A percentile compares a stretch with the other conserved stretches of the same genome.
Evolutionary conservation across 1,140 invertebrate species (phyloP).

Genomic region (Zaprionus inermis): DNA sequence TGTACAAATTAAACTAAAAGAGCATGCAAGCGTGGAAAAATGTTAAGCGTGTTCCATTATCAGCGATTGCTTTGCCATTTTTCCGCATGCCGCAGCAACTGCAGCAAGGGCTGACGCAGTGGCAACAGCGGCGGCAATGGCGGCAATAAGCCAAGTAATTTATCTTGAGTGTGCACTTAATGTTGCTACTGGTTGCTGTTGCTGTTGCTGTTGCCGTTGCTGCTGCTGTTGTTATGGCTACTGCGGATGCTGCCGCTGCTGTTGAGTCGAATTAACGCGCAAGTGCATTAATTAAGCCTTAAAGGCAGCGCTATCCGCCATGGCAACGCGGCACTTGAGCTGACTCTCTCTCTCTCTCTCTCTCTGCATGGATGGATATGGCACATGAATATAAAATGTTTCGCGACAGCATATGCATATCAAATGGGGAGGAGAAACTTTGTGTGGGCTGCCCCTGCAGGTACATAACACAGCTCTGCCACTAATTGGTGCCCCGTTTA

Average conservation of each 20-base stretch:
- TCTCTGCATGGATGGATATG: not conserved
- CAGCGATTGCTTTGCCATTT: conserved; percentile 21
- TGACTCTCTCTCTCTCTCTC: not conserved
- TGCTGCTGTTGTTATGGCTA: conserved; percentile 21
- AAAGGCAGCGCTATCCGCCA: conserved; percentile 47
- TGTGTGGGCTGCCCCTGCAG: too few relatives aligned
- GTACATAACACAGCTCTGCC: conserved; percentile 27
- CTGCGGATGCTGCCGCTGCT: conserved; percentile 11
- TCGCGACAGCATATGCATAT: conserved; percentile 18
- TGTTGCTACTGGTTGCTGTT: conserved; percentile 34
- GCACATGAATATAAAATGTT: conserved; percentile 16
- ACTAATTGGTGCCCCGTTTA: conserved; percentile 40
- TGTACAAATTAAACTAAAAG: conserved; percentile 46
- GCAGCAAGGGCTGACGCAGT: not conserved
- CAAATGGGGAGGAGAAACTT: too few relatives aligned
- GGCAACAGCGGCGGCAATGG: not conserved
- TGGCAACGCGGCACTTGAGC: conserved; percentile 48
- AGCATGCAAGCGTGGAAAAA: conserved; percentile 14
- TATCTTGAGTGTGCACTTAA: conserved; percentile 77
- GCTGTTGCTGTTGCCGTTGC: conserved; percentile 12
- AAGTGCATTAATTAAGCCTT: conserved; percentile 78
- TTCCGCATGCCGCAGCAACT: not conserved
- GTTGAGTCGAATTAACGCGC: conserved; percentile 66
- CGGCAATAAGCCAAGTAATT: conserved; percentile 66
- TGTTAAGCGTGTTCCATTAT: conserved; percentile 61